Percentiles rank a stretch among this genome's conserved stretches.
Conservation (phyloP, 2,888 invertebrate species). For the Drosophila imparisetae region DNA sequence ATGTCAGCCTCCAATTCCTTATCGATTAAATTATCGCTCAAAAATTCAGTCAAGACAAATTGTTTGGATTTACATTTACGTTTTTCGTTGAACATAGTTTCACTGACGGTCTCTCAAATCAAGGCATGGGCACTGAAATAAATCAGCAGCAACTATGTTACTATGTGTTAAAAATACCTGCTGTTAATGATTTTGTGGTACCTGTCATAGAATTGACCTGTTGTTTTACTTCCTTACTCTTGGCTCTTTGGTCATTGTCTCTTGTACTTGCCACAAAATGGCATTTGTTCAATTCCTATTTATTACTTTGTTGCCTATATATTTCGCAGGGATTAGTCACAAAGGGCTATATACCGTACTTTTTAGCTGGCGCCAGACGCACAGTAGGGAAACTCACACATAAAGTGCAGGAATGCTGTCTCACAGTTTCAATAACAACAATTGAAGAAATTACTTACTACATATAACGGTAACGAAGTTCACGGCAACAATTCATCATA, state of each 20-base stretch:
- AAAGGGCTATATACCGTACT: slow-evolving; percentile 53
- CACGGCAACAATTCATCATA: slow-evolving; percentile 1
- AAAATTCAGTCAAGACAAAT: background rate
- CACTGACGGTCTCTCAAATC: background rate
- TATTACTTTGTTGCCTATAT: slow-evolving; percentile 30
- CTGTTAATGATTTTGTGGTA: slow-evolving; percentile 28
- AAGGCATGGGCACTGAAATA: slow-evolving; percentile 1
- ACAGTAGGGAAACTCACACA: slow-evolving; percentile 49
- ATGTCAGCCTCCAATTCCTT: background rate
- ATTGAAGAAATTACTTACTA: slow-evolving; percentile 5
- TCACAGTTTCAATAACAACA: slow-evolving; percentile 39
- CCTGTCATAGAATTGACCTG: slow-evolving; percentile 43
- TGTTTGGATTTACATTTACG: background rate
- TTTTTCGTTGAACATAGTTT: background rate
- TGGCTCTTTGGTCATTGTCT: slow-evolving; percentile 21
- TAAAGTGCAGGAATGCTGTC: slow-evolving; percentile 17
- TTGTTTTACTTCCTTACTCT: slow-evolving; percentile 44
- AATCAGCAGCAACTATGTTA: background rate
- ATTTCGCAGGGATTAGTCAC: slow-evolving; percentile 43
- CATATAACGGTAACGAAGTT: background rate
- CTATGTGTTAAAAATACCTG: slow-evolving; percentile 39
- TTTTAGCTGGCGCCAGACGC: slow-evolving; percentile 71
- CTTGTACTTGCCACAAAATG: slow-evolving; percentile 59
- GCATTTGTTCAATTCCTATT: slow-evolving; percentile 50
- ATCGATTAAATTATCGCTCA: background rate